Conservation (phyloP, 2,888 invertebrate species). For the Polydrusus pterygomalis region DNA sequence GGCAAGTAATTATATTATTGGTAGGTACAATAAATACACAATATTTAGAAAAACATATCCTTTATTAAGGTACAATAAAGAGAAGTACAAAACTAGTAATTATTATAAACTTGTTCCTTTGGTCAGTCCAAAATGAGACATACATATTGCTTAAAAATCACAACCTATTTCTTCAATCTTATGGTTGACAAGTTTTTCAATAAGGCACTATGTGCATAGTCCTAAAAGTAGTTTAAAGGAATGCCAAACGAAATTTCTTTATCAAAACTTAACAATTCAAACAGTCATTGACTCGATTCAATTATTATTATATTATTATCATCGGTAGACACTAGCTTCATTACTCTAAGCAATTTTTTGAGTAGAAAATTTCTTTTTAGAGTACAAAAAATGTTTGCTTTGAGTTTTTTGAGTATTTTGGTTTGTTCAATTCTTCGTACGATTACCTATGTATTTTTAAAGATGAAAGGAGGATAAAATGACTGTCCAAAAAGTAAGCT, state of each 20-base stretch:
- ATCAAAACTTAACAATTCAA: background rate
- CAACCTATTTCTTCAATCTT: conserved; percentile 56
- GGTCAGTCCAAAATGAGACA: conserved; percentile 60
- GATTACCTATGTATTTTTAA: too few relatives aligned
- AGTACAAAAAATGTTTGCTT: too few relatives aligned
- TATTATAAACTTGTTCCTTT: conserved; percentile 61
- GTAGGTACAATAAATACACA: conserved; percentile 2
- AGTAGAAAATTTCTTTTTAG: too few relatives aligned
- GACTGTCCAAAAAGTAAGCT: conserved; percentile 3
- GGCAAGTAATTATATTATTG: too few relatives aligned
- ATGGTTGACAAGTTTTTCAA: conserved; percentile 8
- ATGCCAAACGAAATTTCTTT: conserved; percentile 40
- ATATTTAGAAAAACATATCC: conserved; percentile 45
- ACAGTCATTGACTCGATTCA: background rate
- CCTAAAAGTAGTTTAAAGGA: conserved; percentile 31
- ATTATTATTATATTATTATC: too few relatives aligned
- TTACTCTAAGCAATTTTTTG: too few relatives aligned
- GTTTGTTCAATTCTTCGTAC: too few relatives aligned
- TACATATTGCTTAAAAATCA: conserved; percentile 62
- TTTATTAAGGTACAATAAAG: conserved; percentile 61
- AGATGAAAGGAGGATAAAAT: background rate
- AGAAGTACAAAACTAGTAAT: conserved; percentile 57
- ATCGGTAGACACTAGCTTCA: too few relatives aligned
- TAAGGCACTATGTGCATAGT: conserved; percentile 45
- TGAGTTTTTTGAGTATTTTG: too few relatives aligned